Evolutionary conservation across 2,113 vertebrate genomes (phyloP).

Genomic region (Elephantulus edwardii): DNA sequence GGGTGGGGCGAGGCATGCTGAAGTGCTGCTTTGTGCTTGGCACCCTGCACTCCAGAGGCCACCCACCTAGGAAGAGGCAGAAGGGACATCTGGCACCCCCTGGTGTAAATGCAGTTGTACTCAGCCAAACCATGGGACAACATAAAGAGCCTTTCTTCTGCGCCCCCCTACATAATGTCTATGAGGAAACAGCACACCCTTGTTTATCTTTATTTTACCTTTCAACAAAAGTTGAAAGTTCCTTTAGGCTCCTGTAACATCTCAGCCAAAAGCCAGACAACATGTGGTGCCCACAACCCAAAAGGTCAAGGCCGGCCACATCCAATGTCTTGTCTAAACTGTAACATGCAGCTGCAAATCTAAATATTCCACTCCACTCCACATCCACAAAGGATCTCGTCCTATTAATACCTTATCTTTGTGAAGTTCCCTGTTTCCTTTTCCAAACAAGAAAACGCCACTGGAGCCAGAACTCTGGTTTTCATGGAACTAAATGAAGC

Average conservation of each 20-base stretch:
- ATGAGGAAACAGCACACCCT: neutral
- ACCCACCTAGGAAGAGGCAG: constrained; percentile 26
- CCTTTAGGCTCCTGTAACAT: neutral
- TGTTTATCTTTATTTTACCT: neutral
- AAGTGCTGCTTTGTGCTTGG: neutral
- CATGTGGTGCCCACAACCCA: neutral
- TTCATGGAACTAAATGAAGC: neutral
- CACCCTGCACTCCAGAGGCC: neutral
- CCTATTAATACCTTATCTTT: constrained; percentile 17
- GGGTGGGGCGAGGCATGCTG: constrained; percentile 16
- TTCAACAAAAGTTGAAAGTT: neutral
- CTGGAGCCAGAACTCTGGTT: neutral
- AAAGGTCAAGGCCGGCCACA: neutral
- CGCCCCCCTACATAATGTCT: neutral
- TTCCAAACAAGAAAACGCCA: neutral
- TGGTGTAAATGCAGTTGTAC: rapidly evolving
- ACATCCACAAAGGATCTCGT: neutral
- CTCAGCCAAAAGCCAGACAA: neutral
- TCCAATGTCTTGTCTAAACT: neutral
- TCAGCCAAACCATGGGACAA: neutral
- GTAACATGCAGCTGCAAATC: neutral
- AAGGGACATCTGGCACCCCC: neutral
- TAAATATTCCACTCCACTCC: neutral
- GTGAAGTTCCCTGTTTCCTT: neutral
- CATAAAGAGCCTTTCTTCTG: neutral